phyloP scores from a whole-genome alignment of 2,797 vertebrate genomes.

The Arctocebus calabarensis region DNA sequence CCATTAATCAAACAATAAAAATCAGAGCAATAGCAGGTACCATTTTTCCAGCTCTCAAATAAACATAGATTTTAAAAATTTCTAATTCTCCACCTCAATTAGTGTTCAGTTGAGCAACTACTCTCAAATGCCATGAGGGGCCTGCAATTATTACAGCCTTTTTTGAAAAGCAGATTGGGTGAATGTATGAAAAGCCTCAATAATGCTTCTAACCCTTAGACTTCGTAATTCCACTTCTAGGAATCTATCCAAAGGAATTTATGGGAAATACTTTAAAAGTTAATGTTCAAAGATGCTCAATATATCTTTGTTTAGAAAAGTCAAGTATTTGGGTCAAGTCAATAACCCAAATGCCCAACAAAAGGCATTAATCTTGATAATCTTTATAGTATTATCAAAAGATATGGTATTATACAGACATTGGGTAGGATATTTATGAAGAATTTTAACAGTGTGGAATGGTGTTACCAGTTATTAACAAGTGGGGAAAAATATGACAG shows the following conservation, averaged over 20 bases:
- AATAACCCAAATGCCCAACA: neutral
- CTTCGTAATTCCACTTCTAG: constrained; percentile 3
- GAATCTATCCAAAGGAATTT: constrained; percentile 25
- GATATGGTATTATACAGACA: neutral
- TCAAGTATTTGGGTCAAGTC: neutral
- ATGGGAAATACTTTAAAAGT: constrained; percentile 31
- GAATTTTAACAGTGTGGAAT: neutral
- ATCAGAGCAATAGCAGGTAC: neutral
- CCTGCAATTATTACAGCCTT: neutral
- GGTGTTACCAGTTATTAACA: neutral
- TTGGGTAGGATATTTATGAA: constrained; percentile 38
- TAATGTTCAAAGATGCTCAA: constrained; percentile 29
- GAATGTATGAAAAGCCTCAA: constrained; percentile 17
- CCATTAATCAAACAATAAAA: constrained; percentile 29
- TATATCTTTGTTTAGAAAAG: constrained; percentile 41
- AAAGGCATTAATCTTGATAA: neutral
- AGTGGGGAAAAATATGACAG: neutral
- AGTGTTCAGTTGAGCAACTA: neutral
- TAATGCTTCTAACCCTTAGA: neutral
- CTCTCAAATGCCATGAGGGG: neutral
- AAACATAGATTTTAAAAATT: constrained; percentile 32
- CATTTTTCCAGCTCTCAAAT: constrained; percentile 28
- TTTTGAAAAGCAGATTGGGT: constrained; percentile 1
- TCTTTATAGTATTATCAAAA: constrained; percentile 46
- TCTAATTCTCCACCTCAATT: neutral